Percentiles rank a stretch among this genome's conserved stretches.
Evolutionary conservation across 30 jellyfish, hydroid and myxozoan species (phyloP).

Genomic region (Morbakka virulenta): DNA sequence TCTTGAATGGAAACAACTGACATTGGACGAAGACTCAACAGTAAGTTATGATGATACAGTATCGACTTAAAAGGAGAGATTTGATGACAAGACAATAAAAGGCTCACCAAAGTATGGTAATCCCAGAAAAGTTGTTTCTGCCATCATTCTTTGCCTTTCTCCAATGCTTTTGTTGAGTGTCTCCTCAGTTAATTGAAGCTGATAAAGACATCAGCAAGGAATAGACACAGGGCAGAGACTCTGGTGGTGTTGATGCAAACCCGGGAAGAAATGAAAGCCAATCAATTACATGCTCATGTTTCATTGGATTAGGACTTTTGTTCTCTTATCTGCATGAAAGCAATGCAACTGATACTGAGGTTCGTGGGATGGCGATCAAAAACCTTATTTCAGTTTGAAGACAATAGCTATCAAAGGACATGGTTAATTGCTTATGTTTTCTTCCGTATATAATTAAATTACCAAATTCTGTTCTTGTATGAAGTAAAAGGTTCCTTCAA

Average conservation of each 20-base stretch:
- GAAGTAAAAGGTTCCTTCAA: too few relatives aligned
- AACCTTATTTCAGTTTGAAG: too few relatives aligned
- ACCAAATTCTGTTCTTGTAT: too few relatives aligned
- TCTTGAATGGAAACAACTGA: slow-evolving; percentile 13
- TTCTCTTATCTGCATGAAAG: not conserved
- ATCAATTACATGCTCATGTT: not conserved
- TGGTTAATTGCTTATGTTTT: too few relatives aligned
- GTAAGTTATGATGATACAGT: not conserved
- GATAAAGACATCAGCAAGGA: not conserved
- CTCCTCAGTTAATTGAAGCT: not conserved
- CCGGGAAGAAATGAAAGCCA: not conserved
- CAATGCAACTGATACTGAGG: not conserved
- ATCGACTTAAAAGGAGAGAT: not conserved
- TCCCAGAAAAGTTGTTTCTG: not conserved
- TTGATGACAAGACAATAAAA: not conserved
- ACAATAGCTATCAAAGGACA: too few relatives aligned
- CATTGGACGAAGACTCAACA: slow-evolving; percentile 1
- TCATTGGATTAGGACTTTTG: not conserved
- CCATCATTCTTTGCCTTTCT: not conserved
- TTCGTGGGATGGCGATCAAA: not conserved
- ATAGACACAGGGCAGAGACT: not conserved
- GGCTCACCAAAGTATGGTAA: too few relatives aligned
- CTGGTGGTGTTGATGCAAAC: not conserved
- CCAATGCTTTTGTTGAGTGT: not conserved
- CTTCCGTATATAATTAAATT: too few relatives aligned